A percentile compares a stretch with the other conserved stretches of the same genome.
Evolutionary conservation across 2,797 vertebrate genomes (phyloP).

Genomic region (Characodon lateralis): DNA sequence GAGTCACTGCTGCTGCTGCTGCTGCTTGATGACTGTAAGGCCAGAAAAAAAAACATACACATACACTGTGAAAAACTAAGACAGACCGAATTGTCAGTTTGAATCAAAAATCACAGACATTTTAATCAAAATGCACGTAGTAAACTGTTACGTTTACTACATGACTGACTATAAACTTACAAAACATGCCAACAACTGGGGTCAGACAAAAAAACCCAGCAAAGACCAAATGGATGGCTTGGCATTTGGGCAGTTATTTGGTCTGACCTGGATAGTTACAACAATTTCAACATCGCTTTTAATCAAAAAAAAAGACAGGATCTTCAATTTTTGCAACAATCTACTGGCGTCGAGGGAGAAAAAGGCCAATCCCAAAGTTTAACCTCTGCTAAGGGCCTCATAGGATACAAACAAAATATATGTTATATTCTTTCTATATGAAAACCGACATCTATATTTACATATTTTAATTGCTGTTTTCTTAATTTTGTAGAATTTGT

Average conservation of each 20-base stretch:
- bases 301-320: not conserved
- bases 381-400: not conserved
- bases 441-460: not conserved
- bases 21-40: constrained; percentile 70
- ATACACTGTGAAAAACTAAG: not conserved
- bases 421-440: not conserved
- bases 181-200: not conserved
- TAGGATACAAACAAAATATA: not conserved
- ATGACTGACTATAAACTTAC: not conserved
- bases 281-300: not conserved
- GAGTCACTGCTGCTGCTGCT: constrained; percentile 71
- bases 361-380: not conserved
- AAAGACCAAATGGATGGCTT: not conserved
- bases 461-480: not conserved
- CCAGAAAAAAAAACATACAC: not conserved
- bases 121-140: not conserved
- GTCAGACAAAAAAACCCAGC: not conserved
- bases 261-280: not conserved
- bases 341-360: not conserved
- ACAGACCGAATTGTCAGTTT: not conserved
- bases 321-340: not conserved
- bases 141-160: not conserved
- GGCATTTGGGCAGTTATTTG: not conserved
- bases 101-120: not conserved
- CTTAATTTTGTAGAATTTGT: not conserved